Evolutionary conservation across 2,888 invertebrate genomes (phyloP).

Genomic region (Clepsis dumicolana): DNA sequence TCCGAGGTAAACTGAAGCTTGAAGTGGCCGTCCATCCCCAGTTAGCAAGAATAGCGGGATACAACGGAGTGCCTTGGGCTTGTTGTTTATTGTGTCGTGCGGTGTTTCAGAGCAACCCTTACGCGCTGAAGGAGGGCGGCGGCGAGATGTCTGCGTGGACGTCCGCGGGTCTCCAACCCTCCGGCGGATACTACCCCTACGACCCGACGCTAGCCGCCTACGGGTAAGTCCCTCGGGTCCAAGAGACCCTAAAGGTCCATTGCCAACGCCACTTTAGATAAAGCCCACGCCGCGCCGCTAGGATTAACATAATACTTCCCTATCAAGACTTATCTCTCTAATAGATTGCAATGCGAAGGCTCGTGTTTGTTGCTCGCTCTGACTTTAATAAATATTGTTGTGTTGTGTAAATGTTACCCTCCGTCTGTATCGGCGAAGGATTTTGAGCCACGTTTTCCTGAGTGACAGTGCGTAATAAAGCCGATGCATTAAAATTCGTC

Average conservation of each 20-base stretch:
- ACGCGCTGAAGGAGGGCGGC: constrained; percentile 94
- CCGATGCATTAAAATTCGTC: constrained; percentile 46
- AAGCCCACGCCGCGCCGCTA: constrained; percentile 73
- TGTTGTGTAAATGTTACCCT: constrained; percentile 72
- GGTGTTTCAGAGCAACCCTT: constrained; percentile 94
- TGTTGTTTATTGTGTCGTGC: constrained; percentile 66
- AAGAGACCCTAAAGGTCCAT: constrained; percentile 66
- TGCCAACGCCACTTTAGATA: constrained; percentile 80
- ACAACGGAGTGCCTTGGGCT: constrained; percentile 40
- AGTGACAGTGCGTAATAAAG: constrained; percentile 51
- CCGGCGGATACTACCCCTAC: constrained; percentile 96
- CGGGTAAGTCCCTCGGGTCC: constrained; percentile 91
- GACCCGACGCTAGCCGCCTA: constrained; percentile 97
- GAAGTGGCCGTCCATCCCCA: background rate
- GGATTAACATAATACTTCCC: constrained; percentile 82
- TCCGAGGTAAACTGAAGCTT: constrained; percentile 21
- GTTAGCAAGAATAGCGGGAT: constrained; percentile 6
- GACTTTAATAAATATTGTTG: constrained; percentile 73
- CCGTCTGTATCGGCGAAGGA: constrained; percentile 49
- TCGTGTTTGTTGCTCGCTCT: constrained; percentile 76
- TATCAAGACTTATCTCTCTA: constrained; percentile 79
- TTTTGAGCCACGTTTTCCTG: constrained; percentile 63
- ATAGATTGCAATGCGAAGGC: constrained; percentile 84
- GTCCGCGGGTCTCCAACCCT: constrained; percentile 95
- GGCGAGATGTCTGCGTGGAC: constrained; percentile 97